Evolutionary conservation across 2,888 invertebrate genomes (phyloP), one percentile per base, ranked within the genome.

Genomic region (Lycaena phlaeas): DNA sequence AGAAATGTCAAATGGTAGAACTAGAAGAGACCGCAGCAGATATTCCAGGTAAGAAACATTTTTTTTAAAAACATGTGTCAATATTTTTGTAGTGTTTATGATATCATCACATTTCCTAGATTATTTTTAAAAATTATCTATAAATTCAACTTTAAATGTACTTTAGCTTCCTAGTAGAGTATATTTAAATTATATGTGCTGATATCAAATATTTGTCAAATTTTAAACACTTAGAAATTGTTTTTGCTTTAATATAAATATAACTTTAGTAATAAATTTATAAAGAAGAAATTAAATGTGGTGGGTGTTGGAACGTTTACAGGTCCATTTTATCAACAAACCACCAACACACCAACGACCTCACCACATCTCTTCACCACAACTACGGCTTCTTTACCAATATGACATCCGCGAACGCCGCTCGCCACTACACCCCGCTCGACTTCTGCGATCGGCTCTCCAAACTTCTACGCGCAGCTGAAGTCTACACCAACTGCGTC

Each of bases 1-100:
- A 10, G 96, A 96, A 82, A 96, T 96, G 96, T 95, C 95, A 0
- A 94, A 92, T 49, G 95, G 95, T 1, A 87, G 94, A 54, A 93
- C 92, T 38, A 86, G 94, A 38, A 88, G 89, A 53, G 92, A 90
- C 41, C 90, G 90, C 43, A 88, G 90, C 43, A 88, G 88, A 49
- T 77, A 73, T 48, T 64, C 63, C 15, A 62, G 60, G 61, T 67
- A 42, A 30, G 44, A 37, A 27, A 30, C 39, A 25, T 25, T 26
- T 6, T 28, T 18, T 17, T 25, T 31, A 11, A 14, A 22, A 18
- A 25, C 2, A 22, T 14, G 7, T n/a, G n/a, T n/a, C n/a, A n/a
- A n/a, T n/a, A n/a, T 11, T 26, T 31, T 15, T 39, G 22, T 31
- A 18, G 12, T 22, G 10, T 4, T 3, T 30, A 17, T 31, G 14